phyloP scores from a whole-genome alignment of 2,113 vertebrate genomes.

The Corythaeola cristata region DNA sequence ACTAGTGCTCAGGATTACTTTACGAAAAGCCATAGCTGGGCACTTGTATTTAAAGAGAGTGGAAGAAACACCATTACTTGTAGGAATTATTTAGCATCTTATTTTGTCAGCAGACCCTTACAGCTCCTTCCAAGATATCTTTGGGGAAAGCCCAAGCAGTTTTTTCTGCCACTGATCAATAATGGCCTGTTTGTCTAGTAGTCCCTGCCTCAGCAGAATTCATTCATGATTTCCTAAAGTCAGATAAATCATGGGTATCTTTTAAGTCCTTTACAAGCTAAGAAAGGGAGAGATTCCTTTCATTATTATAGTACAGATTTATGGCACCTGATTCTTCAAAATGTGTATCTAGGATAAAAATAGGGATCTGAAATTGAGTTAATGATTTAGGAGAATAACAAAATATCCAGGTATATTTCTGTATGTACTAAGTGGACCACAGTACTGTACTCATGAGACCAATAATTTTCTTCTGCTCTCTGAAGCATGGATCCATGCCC shows the following conservation, averaged over 20 bases:
- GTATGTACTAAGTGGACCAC: neutral
- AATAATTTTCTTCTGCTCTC: neutral
- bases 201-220: neutral
- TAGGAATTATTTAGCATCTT: neutral
- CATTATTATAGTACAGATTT: neutral
- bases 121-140: neutral
- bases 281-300: neutral
- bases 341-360: neutral
- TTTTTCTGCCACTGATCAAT: neutral
- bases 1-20: neutral
- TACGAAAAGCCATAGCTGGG: neutral
- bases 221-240: neutral
- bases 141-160: neutral
- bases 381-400: neutral
- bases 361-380: neutral
- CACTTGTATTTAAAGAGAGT: neutral
- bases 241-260: neutral
- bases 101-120: neutral
- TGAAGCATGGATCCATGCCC: neutral
- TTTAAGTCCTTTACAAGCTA: slow-evolving; percentile 12
- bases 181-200: neutral
- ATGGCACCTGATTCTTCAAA: neutral
- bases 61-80: neutral
- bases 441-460: neutral
- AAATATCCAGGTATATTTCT: neutral